Base-by-base conservation (phyloP, 2,113 vertebrate genomes). In the Zosterops japonicus region DNA sequence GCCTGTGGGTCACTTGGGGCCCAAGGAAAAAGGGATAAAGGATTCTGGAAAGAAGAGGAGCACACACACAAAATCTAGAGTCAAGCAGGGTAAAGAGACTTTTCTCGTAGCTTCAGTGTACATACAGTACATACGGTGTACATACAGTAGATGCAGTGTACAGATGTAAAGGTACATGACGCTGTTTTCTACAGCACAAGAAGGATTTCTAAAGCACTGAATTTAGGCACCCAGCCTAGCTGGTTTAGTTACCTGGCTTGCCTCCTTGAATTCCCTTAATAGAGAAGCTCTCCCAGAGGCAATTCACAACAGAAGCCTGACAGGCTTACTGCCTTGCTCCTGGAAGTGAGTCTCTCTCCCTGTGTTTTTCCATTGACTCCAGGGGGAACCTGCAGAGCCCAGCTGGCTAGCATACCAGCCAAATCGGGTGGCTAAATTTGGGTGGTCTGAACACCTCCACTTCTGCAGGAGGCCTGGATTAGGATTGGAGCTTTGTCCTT, bases 141-240 rank as follows among this genome's bases (percentile, higher is more conserved):
- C 20, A 42, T 39, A 39, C 39, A 39, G 39, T 39, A 39, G 35
- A 24, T 49, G 24, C 28, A 0, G 2, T 5, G 25, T 22, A 31
- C 20, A 46, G 28, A 59, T 4, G 3, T 35, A 31, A 83, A 63
- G 6, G 8, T 68, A 25, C 0, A 0, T 8, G 63, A 46, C 44
- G 13, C 22, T 68, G 23, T 57, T 94, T 91, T 57, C 55, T 70
- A 42, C 2, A 5, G 70, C 25, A 41, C 18, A 75, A 50, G 8
- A 24, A 67, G 16, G 42, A 39, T 74, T 65, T 75, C 65, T 65
- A 69, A 53, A 85, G n/a, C 36, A 44, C 44, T 60, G 61, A 71
- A 44, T 90, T 80, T n/a, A 83, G 79, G 50, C 70, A 72, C 57
- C 63, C 55, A 74, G 83, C 46, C 82, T 49, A 35, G 63, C 59